Conservation (phyloP, 2,888 invertebrate genomes). For the Clivina fossor region DNA sequence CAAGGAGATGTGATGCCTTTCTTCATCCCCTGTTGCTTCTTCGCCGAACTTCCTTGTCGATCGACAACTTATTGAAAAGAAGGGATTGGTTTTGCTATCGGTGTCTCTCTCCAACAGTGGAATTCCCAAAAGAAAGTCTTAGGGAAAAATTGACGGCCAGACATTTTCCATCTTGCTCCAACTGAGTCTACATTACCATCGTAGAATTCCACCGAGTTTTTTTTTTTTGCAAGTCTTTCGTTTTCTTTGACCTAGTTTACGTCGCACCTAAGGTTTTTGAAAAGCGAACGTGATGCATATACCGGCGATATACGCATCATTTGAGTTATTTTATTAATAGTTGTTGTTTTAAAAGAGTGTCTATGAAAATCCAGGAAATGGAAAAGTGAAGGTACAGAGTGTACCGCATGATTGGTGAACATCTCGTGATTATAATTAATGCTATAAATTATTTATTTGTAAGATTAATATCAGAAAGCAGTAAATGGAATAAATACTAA, state of each 20-base stretch:
- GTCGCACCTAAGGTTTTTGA: too few species aligned
- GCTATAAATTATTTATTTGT: background rate
- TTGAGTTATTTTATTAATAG: too few species aligned
- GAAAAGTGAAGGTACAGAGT: too few species aligned
- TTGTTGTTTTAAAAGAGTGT: too few species aligned
- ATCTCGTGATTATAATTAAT: too few species aligned
- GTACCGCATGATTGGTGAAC: too few species aligned
- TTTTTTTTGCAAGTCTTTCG: constrained; percentile 3
- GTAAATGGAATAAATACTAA: constrained; percentile 18
- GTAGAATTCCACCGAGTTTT: constrained; percentile 19
- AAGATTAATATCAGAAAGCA: constrained; percentile 9
- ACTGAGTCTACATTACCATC: background rate
- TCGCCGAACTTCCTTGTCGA: constrained; percentile 16
- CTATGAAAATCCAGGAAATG: too few species aligned
- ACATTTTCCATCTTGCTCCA: constrained; percentile 13
- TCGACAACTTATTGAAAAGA: constrained; percentile 32
- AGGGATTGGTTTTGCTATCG: constrained; percentile 22
- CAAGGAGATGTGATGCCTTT: constrained; percentile 1
- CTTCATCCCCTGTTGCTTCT: constrained; percentile 20
- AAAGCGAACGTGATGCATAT: too few species aligned
- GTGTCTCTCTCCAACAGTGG: constrained; percentile 11
- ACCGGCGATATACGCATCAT: too few species aligned
- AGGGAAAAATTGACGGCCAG: constrained; percentile 11
- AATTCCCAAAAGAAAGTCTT: constrained; percentile 3
- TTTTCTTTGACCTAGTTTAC: constrained; percentile 22